Conservation (phyloP, 2,113 vertebrate species). For the Dissostichus mawsoni region DNA sequence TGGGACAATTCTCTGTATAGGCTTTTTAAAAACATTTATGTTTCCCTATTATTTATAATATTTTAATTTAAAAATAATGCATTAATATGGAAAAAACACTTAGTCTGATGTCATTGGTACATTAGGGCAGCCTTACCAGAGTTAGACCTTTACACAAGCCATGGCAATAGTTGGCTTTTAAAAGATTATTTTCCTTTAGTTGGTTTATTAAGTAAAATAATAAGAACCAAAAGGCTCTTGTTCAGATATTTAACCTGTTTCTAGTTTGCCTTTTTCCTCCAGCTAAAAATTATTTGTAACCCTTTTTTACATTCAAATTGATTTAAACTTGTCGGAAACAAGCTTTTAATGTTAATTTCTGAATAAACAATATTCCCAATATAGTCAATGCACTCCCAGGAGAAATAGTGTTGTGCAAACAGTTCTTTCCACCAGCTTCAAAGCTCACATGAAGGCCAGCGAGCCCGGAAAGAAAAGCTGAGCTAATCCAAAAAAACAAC, state of each 20-base stretch:
- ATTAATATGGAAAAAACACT: no score
- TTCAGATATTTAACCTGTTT: constrained; percentile 31
- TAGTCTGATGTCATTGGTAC: not conserved
- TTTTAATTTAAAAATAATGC: no score
- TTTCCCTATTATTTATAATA: no score
- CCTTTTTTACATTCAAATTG: constrained; percentile 36
- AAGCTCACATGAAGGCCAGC: constrained; percentile 56
- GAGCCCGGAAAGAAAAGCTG: constrained; percentile 37
- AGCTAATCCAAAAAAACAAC: constrained; percentile 48
- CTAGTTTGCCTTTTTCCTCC: constrained; percentile 24
- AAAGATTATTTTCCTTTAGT: not conserved
- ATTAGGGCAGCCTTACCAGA: no score
- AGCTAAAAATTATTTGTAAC: constrained; percentile 15
- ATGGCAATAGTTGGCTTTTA: not conserved
- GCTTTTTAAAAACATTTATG: no score
- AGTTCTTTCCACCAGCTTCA: constrained; percentile 61
- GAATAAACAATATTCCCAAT: constrained; percentile 51
- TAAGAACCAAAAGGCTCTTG: not conserved
- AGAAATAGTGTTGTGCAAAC: constrained; percentile 49
- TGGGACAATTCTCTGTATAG: not conserved
- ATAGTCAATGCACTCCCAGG: constrained; percentile 46
- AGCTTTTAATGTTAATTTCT: constrained; percentile 60
- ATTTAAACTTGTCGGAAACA: constrained; percentile 48
- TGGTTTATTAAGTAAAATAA: no score
- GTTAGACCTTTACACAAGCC: not conserved